Conservation (phyloP, 2,113 vertebrate species). For the Xerus inauris region DNA sequence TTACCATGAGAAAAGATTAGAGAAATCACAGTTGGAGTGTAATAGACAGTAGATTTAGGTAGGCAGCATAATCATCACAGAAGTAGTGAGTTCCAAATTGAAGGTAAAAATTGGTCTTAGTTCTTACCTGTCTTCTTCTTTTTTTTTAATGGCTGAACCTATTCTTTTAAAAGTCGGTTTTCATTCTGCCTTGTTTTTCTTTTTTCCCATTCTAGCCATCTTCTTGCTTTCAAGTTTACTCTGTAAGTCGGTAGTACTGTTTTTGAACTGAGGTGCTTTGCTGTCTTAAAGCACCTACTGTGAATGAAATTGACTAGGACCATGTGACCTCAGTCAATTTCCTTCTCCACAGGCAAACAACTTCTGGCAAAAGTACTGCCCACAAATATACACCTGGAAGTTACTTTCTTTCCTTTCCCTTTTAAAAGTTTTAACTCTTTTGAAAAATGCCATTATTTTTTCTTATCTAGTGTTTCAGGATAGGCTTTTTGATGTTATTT, state of each 20-base stretch:
- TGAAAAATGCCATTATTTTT: conserved; percentile 55
- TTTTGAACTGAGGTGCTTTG: conserved; percentile 66
- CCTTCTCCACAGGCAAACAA: conserved; percentile 60
- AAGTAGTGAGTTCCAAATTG: conserved; percentile 63
- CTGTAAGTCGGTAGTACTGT: conserved; percentile 65
- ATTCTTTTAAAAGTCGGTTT: conserved; percentile 35
- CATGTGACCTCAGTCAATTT: conserved; percentile 77
- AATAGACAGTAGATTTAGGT: conserved; percentile 67
- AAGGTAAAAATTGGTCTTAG: conserved; percentile 57
- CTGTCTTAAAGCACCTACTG: conserved; percentile 76
- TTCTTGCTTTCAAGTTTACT: conserved; percentile 55
- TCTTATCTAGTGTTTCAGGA: background rate
- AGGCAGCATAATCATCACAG: conserved; percentile 47
- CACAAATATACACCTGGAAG: background rate
- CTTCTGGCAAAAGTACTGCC: conserved; percentile 56
- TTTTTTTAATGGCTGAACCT: background rate
- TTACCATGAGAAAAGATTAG: conserved; percentile 54
- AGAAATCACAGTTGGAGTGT: conserved; percentile 39
- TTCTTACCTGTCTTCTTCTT: background rate
- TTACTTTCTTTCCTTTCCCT: conserved; percentile 53
- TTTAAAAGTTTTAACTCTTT: conserved; percentile 66
- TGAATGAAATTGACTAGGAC: conserved; percentile 80
- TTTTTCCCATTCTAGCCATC: background rate
- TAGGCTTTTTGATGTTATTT: conserved; percentile 42
- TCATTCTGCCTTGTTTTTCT: conserved; percentile 26